phyloP scores from a whole-genome alignment of 2,888 invertebrate genomes.

The Amphimallon solstitiale region DNA sequence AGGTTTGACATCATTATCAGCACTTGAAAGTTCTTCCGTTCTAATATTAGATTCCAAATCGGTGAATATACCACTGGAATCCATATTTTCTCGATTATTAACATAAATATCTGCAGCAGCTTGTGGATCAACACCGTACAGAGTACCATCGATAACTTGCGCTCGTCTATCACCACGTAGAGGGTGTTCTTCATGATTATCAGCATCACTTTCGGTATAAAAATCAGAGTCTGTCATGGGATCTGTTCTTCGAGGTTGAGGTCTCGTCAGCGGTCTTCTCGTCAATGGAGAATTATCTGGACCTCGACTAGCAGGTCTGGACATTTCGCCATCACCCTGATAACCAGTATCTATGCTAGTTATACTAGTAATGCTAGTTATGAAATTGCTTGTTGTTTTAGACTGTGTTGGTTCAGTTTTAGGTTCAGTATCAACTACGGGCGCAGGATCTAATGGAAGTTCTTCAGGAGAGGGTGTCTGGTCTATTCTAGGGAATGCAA shows the following conservation, averaged over 20 bases:
- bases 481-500: slow-evolving; percentile 68
- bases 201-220: slow-evolving; percentile 90
- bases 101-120: slow-evolving; percentile 66
- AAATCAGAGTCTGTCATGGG: slow-evolving; percentile 94
- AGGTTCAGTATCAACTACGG: slow-evolving; percentile 62
- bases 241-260: slow-evolving; percentile 74
- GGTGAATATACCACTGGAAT: slow-evolving; percentile 89
- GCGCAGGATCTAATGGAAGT: slow-evolving; percentile 80
- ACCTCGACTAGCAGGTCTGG: slow-evolving; percentile 84
- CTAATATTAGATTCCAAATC: slow-evolving; percentile 82
- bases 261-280: slow-evolving; percentile 64
- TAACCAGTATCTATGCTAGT: slow-evolving; percentile 94
- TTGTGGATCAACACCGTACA: slow-evolving; percentile 78
- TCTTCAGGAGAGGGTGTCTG: slow-evolving; percentile 89
- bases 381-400: slow-evolving; percentile 78
- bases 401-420: slow-evolving; percentile 61
- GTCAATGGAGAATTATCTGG: slow-evolving; percentile 77
- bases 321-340: slow-evolving; percentile 92
- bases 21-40: slow-evolving; percentile 57
- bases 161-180: slow-evolving; percentile 77
- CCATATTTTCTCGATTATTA: slow-evolving; percentile 80
- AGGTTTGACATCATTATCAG: slow-evolving; percentile 48
- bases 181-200: slow-evolving; percentile 80
- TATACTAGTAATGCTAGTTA: slow-evolving; percentile 89
- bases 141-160: slow-evolving; percentile 88